Percentiles rank a stretch among this genome's conserved stretches.
Evolutionary conservation across 2,797 vertebrate species (phyloP).

Genomic region (Cryptoblepharus egeriae): DNA sequence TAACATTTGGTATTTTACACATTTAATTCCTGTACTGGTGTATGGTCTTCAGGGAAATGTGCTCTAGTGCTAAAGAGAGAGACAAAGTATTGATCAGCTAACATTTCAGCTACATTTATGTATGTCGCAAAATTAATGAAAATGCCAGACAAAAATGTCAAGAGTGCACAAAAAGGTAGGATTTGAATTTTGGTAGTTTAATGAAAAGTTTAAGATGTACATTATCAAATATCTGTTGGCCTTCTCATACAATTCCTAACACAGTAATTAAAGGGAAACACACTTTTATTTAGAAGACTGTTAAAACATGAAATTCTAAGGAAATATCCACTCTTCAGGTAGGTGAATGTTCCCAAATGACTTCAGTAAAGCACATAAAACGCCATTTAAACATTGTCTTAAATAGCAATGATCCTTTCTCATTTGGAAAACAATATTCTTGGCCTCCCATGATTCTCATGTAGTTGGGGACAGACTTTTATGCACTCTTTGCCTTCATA

Average conservation of each 20-base stretch:
- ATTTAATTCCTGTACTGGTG: slow-evolving; percentile 89
- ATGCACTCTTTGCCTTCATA: not conserved
- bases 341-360: slow-evolving; percentile 67
- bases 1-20: slow-evolving; percentile 95
- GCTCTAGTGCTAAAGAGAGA: slow-evolving; percentile 81
- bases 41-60: slow-evolving; percentile 79
- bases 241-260: slow-evolving; percentile 74
- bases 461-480: not conserved
- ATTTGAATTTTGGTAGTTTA: slow-evolving; percentile 84
- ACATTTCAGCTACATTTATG: slow-evolving; percentile 92
- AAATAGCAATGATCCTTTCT: slow-evolving; percentile 56
- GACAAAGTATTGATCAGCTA: slow-evolving; percentile 98
- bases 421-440: slow-evolving; percentile 31
- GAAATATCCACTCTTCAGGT: slow-evolving; percentile 55
- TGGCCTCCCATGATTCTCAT: not conserved
- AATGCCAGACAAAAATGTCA: slow-evolving; percentile 92
- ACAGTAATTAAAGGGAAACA: slow-evolving; percentile 68
- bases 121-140: slow-evolving; percentile 90
- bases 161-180: slow-evolving; percentile 86
- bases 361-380: slow-evolving; percentile 55
- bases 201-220: slow-evolving; percentile 82
- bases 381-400: slow-evolving; percentile 44
- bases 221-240: slow-evolving; percentile 77
- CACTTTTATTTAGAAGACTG: slow-evolving; percentile 76
- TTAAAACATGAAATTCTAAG: slow-evolving; percentile 70